phyloP scores from a whole-genome alignment of 2,888 invertebrate genomes.

The Choristoneura rosaceana region DNA sequence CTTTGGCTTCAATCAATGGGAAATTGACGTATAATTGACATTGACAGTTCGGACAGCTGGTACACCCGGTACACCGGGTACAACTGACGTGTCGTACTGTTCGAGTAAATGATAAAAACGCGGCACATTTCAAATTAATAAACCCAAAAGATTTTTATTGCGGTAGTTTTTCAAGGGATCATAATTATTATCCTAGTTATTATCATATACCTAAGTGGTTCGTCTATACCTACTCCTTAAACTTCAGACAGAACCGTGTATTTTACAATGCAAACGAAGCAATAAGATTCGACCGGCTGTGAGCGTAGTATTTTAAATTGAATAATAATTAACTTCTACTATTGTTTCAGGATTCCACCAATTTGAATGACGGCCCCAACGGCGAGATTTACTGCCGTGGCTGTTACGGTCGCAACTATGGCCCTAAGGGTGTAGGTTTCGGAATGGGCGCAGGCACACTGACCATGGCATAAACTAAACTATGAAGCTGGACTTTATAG shows the following conservation, averaged over 20 bases:
- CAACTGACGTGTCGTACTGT: constrained; percentile 28
- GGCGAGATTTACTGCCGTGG: constrained; percentile 97
- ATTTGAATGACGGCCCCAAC: constrained; percentile 95
- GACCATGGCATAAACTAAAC: constrained; percentile 90
- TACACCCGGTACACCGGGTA: no score
- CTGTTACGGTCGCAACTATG: constrained; percentile 94
- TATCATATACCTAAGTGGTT: no score
- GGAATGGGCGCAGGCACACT: constrained; percentile 96
- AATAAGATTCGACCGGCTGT: no score
- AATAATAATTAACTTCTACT: background rate
- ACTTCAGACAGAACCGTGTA: background rate
- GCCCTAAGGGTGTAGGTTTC: constrained; percentile 95
- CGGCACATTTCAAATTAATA: background rate
- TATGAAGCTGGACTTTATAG: constrained; percentile 82
- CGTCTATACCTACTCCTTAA: no score
- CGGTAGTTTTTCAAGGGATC: no score
- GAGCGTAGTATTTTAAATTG: background rate
- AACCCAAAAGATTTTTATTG: background rate
- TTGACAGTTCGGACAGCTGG: constrained; percentile 13
- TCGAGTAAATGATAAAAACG: constrained; percentile 13
- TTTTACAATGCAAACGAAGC: background rate
- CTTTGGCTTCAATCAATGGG: no score
- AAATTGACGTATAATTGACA: constrained; percentile 34
- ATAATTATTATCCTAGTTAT: no score
- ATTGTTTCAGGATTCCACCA: constrained; percentile 91